Conservation (phyloP, 2,888 invertebrate species). For the Trichopria drosophilae region DNA sequence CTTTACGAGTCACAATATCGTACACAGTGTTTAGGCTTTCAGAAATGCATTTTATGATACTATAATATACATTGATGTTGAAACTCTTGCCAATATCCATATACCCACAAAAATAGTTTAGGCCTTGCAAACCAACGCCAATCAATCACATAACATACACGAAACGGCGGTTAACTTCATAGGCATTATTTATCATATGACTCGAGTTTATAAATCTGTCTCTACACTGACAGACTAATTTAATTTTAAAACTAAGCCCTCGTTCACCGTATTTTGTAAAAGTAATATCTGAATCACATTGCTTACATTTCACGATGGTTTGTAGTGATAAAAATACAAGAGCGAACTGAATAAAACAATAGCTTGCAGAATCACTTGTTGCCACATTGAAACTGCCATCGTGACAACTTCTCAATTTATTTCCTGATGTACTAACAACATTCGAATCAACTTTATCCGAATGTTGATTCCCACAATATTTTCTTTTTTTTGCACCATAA, state of each 20-base stretch:
- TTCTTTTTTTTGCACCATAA: conserved; percentile 9
- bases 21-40: conserved; percentile 6
- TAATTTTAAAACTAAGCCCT: conserved; percentile 34
- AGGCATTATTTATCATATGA: conserved; percentile 5
- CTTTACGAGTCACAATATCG: not conserved
- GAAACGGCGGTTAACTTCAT: conserved; percentile 4
- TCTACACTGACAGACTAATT: conserved; percentile 27
- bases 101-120: conserved; percentile 8
- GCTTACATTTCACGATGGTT: conserved; percentile 26
- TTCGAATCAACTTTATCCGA: not conserved
- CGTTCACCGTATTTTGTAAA: conserved; percentile 28
- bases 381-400: conserved; percentile 23
- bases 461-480: conserved; percentile 5
- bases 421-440: conserved; percentile 8
- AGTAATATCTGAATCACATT: conserved; percentile 27
- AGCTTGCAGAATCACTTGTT: conserved; percentile 14
- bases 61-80: not conserved
- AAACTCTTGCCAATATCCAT: conserved; percentile 9
- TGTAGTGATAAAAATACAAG: conserved; percentile 22
- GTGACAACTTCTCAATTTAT: conserved; percentile 15
- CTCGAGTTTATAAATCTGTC: conserved; percentile 28
- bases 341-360: conserved; percentile 27
- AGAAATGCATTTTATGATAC: not conserved
- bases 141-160: conserved; percentile 5
- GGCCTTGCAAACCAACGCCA: not conserved